Base-by-base conservation (phyloP, 2,113 vertebrate genomes). In the Phasianus colchicus region DNA sequence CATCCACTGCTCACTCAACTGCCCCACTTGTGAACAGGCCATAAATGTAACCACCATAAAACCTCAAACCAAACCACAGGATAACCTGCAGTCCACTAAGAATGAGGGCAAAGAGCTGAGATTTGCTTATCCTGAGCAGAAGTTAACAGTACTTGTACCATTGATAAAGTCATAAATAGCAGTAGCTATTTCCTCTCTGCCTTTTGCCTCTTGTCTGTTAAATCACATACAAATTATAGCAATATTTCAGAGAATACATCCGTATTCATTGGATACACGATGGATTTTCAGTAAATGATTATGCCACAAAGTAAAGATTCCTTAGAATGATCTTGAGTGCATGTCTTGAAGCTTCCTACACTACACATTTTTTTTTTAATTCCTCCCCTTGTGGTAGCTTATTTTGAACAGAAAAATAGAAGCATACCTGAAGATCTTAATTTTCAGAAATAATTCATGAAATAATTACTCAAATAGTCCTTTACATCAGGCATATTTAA, bases 181-280 rank as follows among this genome's bases (percentile, higher is more conserved):
- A 81, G 69, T 3, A 81, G 43, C 27, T 67, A 36, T 15, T 55
- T 66, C 61, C 48, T 40, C 70, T 73, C 32, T 1, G 1, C 43
- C 67, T 87, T 42, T 48, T 43, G 48, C 29, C 58, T 90, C 91
- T 18, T 25, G 22, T 6, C 24, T 36, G 20, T 32, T 15, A 17
- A 36, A 38, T 18, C 24, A 48, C 65, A 22, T 13, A 43, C 34
- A 36, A 57, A 69, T 1, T 45, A 6, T 1, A 38, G 4, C 14
- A 77, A 3, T 5, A 34, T 4, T 5, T 1, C 61, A 66, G 17
- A 70, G 38, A 7, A 81, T 55, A 40, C 13, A 72, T 11, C 25
- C 32, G 9, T 6, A 9, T 45, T 83, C 7, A 2, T 0, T 27
- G 69, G 69, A 13, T 85, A 61, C 14, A 52, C 27, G 1, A 0